A percentile compares a stretch with the other conserved stretches of the same genome.
These are phyloP conservation scores for Mylabris phalerata DNA, from an alignment of 1,140 invertebrate species.

Conservation along the genomic window DNA sequence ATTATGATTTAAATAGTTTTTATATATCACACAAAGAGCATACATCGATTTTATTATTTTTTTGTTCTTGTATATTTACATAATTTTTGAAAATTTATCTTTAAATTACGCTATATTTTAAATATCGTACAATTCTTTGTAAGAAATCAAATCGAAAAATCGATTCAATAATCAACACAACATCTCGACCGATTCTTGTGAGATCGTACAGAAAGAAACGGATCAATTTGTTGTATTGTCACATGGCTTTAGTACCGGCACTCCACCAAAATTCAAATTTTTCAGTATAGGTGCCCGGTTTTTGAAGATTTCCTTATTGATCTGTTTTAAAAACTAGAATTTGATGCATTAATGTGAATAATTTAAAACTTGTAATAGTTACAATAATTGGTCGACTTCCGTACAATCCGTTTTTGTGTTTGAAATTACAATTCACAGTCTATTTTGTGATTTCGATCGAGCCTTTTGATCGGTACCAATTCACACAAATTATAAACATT, in stretches of 20 bases:
- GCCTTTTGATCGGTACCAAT: neutral
- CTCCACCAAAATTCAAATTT: conserved; percentile 2
- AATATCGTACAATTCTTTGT: conserved; percentile 5
- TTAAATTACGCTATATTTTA: conserved; percentile 14
- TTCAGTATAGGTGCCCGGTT: too few species aligned
- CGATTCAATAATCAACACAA: conserved; percentile 19
- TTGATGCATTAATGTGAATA: conserved; percentile 11
- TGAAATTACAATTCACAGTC: conserved; percentile 22
- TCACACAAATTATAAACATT: neutral
- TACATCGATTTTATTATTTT: conserved; percentile 40
- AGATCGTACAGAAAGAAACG: too few species aligned
- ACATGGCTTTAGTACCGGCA: conserved; percentile 16
- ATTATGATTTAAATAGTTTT: conserved; percentile 37
- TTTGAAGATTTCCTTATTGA: neutral
- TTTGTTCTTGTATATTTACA: conserved; percentile 15
- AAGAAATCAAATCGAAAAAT: conserved; percentile 14
- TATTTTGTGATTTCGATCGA: conserved; percentile 7
- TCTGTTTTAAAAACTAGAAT: conserved; percentile 12
- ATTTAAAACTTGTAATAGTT: conserved; percentile 18
- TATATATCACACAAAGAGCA: conserved; percentile 44
- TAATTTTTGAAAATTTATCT: neutral
- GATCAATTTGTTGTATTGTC: conserved; percentile 18
- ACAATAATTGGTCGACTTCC: conserved; percentile 25
- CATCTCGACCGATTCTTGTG: conserved; percentile 3
- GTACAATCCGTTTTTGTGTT: conserved; percentile 20